Percentiles rank a stretch among this genome's conserved stretches.
phyloP scores from a whole-genome alignment of 2,888 invertebrate genomes.

The Elysia crispata region DNA sequence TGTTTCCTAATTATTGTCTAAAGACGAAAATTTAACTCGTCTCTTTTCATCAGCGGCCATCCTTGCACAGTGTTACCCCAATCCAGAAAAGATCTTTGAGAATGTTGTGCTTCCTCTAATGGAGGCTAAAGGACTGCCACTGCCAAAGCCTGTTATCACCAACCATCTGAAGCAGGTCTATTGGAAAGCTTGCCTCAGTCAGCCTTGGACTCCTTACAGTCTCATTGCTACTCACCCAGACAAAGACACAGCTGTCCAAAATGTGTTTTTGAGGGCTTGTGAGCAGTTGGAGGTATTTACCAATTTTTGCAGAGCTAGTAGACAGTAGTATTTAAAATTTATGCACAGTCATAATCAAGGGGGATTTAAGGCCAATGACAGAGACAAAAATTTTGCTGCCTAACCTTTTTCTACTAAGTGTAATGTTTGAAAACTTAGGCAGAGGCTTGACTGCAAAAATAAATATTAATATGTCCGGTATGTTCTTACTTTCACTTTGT shows the following conservation, averaged over 20 bases:
- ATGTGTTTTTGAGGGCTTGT: conserved; percentile 22
- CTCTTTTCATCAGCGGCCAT: not conserved
- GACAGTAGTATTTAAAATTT: too few relatives aligned
- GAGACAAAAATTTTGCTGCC: too few relatives aligned
- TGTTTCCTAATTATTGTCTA: not conserved
- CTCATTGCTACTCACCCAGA: conserved; percentile 19
- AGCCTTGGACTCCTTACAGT: not conserved
- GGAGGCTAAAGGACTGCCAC: not conserved
- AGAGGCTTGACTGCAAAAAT: too few relatives aligned
- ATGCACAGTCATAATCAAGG: too few relatives aligned
- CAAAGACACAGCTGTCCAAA: conserved; percentile 21
- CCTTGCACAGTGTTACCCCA: conserved; percentile 19
- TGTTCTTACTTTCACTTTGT: too few relatives aligned
- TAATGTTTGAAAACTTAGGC: too few relatives aligned
- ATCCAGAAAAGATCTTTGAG: conserved; percentile 34
- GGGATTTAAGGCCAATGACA: too few relatives aligned
- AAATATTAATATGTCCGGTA: too few relatives aligned
- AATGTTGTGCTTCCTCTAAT: conserved; percentile 12
- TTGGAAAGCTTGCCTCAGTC: conserved; percentile 36
- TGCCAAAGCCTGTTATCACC: conserved; percentile 11
- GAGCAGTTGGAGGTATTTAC: conserved; percentile 28
- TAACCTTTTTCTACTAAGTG: too few relatives aligned
- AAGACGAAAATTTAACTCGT: too few relatives aligned
- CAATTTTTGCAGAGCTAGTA: not conserved
- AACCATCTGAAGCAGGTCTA: conserved; percentile 12